Base-by-base conservation (phyloP, 2,797 vertebrate species). In the Crypturellus tataupa region DNA sequence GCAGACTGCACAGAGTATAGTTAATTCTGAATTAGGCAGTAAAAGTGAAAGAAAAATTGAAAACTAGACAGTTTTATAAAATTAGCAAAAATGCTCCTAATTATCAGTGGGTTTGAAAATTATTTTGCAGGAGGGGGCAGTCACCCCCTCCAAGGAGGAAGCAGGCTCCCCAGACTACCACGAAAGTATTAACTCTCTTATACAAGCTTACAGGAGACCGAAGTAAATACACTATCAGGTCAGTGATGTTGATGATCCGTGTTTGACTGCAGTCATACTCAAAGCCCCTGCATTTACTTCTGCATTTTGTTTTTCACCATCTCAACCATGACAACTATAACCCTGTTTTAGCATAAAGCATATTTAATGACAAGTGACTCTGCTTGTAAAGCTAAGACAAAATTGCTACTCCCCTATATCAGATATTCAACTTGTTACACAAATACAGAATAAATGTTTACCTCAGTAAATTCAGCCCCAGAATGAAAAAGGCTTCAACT, bases 51-150 rank as follows among this genome's bases (percentile, higher is more conserved):
- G 40, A 27, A 85, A 82, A 23, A n/a, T 20, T 51, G 21, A 71
- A 84, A 53, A 62, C 27, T 33, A 68, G 59, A 56, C 1, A 33
- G 20, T 8, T 89, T 64, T 60, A 60, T 35, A 64, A 17, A 15
- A 33, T 12, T 65, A 21, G 11, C n/a, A 47, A 4, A 79, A 25
- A 31, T 1, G 12, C 15, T 73, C 72, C 10, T 16, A 64, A 23
- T 8, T 55, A 82, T 7, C 18, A n/a, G 1, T 4, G 0, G 9
- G 1, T 6, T 40, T 20, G 17, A 77, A 67, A n/a, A 3, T 12
- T 24, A 82, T 58, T 29, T 16, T 2, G 3, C 0, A 4, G 4
- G 9, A 71, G 2, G 24, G 1, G 39, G n/a, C n/a, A n/a, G n/a
- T n/a, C n/a, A n/a, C n/a, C n/a, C n/a, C n/a, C n/a, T n/a, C n/a